Base-by-base conservation (phyloP, 2,888 invertebrate species). In the Tetanocera ferruginea region DNA sequence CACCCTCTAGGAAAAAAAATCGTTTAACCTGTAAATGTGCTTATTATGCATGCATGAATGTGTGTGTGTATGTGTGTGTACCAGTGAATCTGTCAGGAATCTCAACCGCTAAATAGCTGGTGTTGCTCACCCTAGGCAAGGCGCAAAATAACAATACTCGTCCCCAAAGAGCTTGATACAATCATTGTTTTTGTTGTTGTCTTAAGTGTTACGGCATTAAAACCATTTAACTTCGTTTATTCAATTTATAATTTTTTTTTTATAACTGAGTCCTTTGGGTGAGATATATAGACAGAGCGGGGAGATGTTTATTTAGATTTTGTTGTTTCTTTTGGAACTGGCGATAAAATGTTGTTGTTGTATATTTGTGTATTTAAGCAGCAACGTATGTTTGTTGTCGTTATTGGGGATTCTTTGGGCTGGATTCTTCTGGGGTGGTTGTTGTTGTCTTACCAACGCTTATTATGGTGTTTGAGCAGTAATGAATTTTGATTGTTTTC, bases 201-300 rank as follows among this genome's bases (percentile, higher is more conserved):
- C 64, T 52, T 25, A 49, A 74, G 74, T 64, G 74, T 34, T 43
- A 49, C 43, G 43, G 49, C 73, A 73, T 49, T 66, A 64, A 52
- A 74, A 52, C 51, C 66, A 57, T 74, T 86, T 85, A 88, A 87
- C 87, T 87, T 86, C 86, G 83, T 87, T 88, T 88, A 90, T 90
- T 89, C 89, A 89, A 90, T 90, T 90, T 90, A 88, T 88, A 89
- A 88, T 89, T 90, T 90, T n/a, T n/a, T n/a, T 89, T 84, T 8
- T 19, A 23, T 23, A 43, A n/a, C 17, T 6, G 5, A 17, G 49
- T 73, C 62, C 60, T 62, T 28, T 37, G 73, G 73, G 49, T 43
- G 72, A 60, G n/a, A 17, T 34, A n/a, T n/a, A n/a, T n/a, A n/a
- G 19, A n/a, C 43, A 17, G 17, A 17, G n/a, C n/a, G 19, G 43